These are phyloP conservation scores for Limosa lapponica DNA, from an alignment of 2,797 vertebrate genomes.

Conservation along the genomic window DNA sequence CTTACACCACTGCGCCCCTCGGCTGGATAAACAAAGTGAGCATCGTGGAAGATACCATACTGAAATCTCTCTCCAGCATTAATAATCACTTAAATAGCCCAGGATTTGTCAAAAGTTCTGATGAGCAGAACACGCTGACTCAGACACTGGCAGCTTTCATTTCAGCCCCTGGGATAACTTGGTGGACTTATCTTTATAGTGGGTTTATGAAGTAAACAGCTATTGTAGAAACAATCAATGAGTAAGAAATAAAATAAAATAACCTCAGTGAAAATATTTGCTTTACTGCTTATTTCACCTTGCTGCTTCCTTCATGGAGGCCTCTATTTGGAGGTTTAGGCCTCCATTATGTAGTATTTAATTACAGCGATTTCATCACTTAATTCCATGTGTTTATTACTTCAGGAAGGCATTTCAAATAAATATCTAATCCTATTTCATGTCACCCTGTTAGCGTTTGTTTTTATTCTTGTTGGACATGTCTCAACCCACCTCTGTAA, in stretches of 20 bases:
- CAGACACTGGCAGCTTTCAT: too few relatives aligned
- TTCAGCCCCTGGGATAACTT: neutral
- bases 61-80: neutral
- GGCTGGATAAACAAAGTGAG: neutral
- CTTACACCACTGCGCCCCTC: neutral
- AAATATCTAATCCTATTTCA: neutral
- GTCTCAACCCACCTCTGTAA: conserved; percentile 15
- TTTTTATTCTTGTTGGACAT: neutral
- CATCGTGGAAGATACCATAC: neutral
- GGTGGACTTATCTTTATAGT: neutral
- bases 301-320: neutral
- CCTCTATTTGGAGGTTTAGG: neutral
- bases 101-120: neutral
- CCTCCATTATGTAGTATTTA: neutral
- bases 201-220: neutral
- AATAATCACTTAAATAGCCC: neutral
- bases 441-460: neutral
- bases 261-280: neutral
- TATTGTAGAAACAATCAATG: neutral
- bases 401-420: neutral
- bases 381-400: conserved; percentile 23
- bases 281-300: neutral
- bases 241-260: neutral
- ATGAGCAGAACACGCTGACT: neutral
- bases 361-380: neutral